Percentiles rank a stretch among this genome's conserved stretches.
phyloP scores from a whole-genome alignment of 1,140 invertebrate genomes.

The Drosophila kohkoa region DNA sequence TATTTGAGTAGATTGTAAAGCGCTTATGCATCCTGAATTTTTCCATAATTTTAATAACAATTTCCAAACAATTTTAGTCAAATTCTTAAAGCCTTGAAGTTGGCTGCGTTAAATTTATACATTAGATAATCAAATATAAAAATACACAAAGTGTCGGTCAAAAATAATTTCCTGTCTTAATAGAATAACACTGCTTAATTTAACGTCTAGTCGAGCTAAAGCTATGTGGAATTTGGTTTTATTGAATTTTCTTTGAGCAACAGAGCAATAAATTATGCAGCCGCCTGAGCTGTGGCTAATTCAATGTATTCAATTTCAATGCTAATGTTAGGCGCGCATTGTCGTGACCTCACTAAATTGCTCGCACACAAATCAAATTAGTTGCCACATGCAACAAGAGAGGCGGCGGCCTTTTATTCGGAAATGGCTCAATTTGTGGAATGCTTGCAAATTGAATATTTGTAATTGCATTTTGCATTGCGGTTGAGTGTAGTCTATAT shows the following conservation, averaged over 20 bases:
- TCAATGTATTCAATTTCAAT: background rate
- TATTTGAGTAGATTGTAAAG: too few species aligned
- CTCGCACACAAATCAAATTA: conserved; percentile 18
- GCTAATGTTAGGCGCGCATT: background rate
- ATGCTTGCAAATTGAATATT: conserved; percentile 46
- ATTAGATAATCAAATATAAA: too few species aligned
- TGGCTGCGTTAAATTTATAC: too few species aligned
- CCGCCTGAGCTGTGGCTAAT: conserved; percentile 5
- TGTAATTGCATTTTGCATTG: conserved; percentile 48
- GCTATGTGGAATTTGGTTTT: too few species aligned
- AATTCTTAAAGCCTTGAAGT: too few species aligned
- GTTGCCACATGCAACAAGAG: conserved; percentile 35
- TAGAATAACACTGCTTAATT: too few species aligned
- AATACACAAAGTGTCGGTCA: too few species aligned
- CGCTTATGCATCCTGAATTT: too few species aligned
- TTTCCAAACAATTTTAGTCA: too few species aligned
- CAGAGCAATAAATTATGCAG: background rate
- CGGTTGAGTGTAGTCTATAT: background rate
- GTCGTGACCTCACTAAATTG: conserved; percentile 15
- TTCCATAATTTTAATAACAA: too few species aligned
- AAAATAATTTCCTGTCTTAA: too few species aligned
- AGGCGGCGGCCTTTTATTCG: background rate
- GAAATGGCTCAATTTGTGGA: conserved; percentile 12
- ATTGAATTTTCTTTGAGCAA: background rate
- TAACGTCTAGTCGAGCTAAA: too few species aligned